Evolutionary conservation across 2,888 invertebrate genomes (phyloP), one percentile per base, ranked within the genome.

Genomic region (Sepioteuthis lessoniana): DNA sequence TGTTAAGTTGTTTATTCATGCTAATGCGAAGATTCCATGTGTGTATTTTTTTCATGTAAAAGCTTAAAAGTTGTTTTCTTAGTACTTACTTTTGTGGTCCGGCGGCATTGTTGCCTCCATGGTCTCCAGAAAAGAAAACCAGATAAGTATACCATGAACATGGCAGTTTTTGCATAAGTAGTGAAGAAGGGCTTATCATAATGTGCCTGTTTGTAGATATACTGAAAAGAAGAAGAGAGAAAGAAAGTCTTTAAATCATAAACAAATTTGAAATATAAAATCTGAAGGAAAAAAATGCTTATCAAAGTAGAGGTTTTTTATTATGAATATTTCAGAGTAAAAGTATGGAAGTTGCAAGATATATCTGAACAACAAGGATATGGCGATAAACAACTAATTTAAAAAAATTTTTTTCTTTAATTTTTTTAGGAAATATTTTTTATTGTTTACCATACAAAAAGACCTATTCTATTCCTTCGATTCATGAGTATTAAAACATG

Each of bases 111-210:
- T 96, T 98, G 98, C 97, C 98, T 98, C 98, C 99, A 99, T 16
- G 99, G 98, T 95, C 98, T 98, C 98, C 98, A 98, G 96, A 99
- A 98, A 95, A 99, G 98, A 96, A 99, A 98, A 91, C 99, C 98
- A 96, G 99, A 97, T 95, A 99, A 98, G 97, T 99, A 99, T 95
- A 99, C 97, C 94, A 98, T 98, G 96, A 99, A 98, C 98, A 99
- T 98, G 90, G 99, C 99, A 94, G 99, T 99, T 97, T 99, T 99
- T 95, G 99, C 98, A 97, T 99, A 99, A 38, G 99, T 99, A 96
- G 98, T 98, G 97, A 99, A 99, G 97, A 99, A 99, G 93, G 99
- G 99, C 97, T 99, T 99, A 96, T 99, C 98, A 97, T 98, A 98
- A 94, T 98, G 98, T 97, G 98, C 98, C 97, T 98, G 98, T 94